Base-by-base conservation (phyloP, 1,140 invertebrate species). In the Steinernema feltiae region DNA sequence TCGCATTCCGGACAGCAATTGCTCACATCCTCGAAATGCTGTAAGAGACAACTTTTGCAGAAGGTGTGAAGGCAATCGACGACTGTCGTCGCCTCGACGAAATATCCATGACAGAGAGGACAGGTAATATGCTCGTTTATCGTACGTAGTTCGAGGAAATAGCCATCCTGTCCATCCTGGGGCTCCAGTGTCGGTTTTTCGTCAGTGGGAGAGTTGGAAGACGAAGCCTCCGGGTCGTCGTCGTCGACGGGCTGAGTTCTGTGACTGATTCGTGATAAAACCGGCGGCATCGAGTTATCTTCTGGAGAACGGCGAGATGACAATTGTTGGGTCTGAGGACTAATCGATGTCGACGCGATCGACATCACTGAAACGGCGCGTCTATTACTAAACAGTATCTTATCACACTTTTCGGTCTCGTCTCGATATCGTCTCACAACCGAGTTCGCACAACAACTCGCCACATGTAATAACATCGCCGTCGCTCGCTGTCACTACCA, bases 11-110 rank as follows among this genome's bases (percentile, higher is more conserved):
- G 88, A 79, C 88, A 88, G n/a, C 75, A 75, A 21, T 77, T 85
- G 63, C 83, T 75, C 1, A 81, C 83, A 48, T 80, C 80, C 63
- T 87, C 84, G 73, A 89, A 83, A 80, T 88, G 87, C 73, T 86
- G 87, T 24, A 89, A 86, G 71, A 89, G 82, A 73, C 88, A 89
- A 71, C 84, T 86, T 78, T 89, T 89, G 78, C 88, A 89, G 79
- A 89, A 89, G 2, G 88, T 88, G 81, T 89, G 88, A 79, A 89
- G 85, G 78, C 88, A 89, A 74, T 89, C 88, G 41, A 88, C 87
- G 18, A 89, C 87, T 2, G 88, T 89, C 0, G 87, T 87, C 17
- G 88, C 88, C 74, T 89, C 87, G 77, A 88, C 85, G 27, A 89
- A 79, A 77, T 89, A 89, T 1, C 88, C 88, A 53, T 87, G 73